phyloP scores from a whole-genome alignment of 2,113 vertebrate genomes.

The Genyomyrus donnyi region DNA sequence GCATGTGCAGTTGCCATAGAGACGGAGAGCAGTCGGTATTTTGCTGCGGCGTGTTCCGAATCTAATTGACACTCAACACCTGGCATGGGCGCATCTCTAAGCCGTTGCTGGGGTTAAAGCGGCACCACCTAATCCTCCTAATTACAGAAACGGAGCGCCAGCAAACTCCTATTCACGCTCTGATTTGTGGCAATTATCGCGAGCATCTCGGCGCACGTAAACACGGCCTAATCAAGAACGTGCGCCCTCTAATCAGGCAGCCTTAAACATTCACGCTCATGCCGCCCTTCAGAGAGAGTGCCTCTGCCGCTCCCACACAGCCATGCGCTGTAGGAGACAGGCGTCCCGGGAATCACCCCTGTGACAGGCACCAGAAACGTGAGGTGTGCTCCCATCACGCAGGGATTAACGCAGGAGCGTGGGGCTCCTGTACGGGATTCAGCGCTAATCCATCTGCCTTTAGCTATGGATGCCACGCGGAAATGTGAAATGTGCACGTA shows the following conservation, averaged over 20 bases:
- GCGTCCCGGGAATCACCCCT: not conserved
- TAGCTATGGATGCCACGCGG: not conserved
- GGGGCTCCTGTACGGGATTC: not conserved
- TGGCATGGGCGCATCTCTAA: constrained; percentile 20
- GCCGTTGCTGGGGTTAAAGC: constrained; percentile 41
- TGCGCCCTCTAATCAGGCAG: constrained; percentile 46
- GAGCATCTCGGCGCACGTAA: constrained; percentile 44
- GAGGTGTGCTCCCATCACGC: not conserved
- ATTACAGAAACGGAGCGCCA: constrained; percentile 39
- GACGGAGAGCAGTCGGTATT: constrained; percentile 38
- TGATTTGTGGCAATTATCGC: constrained; percentile 53
- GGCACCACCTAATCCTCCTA: constrained; percentile 45
- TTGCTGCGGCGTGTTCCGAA: constrained; percentile 42
- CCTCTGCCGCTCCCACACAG: not conserved
- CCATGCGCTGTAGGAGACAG: not conserved
- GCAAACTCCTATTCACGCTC: constrained; percentile 23
- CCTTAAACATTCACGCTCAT: constrained; percentile 41
- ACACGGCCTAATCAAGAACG: constrained; percentile 48
- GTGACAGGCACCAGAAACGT: not conserved
- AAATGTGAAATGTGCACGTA: not conserved
- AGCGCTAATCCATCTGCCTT: not conserved
- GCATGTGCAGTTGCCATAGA: constrained; percentile 48
- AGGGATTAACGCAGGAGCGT: not conserved
- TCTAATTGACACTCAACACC: constrained; percentile 62
- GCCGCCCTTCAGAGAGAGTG: constrained; percentile 7